phyloP scores from a whole-genome alignment of 2,113 vertebrate genomes.

The Serranochromis macrocephalus region DNA sequence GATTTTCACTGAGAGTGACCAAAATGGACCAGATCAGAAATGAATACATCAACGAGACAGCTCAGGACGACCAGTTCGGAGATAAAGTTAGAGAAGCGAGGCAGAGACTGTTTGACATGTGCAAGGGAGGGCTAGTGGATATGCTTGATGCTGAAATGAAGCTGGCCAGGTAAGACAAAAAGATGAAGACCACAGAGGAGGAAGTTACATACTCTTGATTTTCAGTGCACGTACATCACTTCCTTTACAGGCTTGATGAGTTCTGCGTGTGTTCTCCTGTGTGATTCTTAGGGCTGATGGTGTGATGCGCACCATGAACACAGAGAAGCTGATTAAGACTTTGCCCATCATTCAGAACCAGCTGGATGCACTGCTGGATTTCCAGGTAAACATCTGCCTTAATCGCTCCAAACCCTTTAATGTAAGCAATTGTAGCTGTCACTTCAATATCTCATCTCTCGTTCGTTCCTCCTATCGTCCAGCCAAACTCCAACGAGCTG shows the following conservation, averaged over 20 bases:
- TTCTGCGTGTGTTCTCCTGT: not conserved
- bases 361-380: slow-evolving; percentile 93
- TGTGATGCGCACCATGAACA: slow-evolving; percentile 95
- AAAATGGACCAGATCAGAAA: not conserved
- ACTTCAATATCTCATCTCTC: not conserved
- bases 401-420: not conserved
- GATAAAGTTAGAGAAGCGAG: not conserved
- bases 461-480: not conserved
- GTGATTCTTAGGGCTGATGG: slow-evolving; percentile 78
- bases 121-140: not conserved
- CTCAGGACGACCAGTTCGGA: not conserved
- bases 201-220: not conserved
- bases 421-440: not conserved
- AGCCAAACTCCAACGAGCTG: slow-evolving; percentile 96
- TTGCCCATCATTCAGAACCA: slow-evolving; percentile 95
- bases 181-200: not conserved
- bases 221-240: not conserved
- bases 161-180: not conserved
- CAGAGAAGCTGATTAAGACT: slow-evolving; percentile 92
- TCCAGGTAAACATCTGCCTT: slow-evolving; percentile 74
- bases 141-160: not conserved
- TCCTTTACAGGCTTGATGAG: not conserved
- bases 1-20: not conserved
- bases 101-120: not conserved
- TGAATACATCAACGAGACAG: not conserved